Base-by-base conservation (phyloP, 2,888 invertebrate genomes). In the Andrena chrysosceles region DNA sequence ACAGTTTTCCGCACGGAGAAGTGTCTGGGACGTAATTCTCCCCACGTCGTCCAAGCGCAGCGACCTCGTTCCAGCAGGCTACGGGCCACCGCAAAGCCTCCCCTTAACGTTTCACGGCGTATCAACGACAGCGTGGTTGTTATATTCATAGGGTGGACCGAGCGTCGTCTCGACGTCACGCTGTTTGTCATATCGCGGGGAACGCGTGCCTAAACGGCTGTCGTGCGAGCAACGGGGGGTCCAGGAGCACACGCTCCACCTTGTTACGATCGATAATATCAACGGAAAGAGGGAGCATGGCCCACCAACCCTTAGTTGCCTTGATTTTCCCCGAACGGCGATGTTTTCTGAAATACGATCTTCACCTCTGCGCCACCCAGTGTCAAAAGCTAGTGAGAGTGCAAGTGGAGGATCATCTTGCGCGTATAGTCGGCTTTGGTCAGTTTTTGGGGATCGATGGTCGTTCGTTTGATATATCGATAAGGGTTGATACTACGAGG, bases 181-280 rank as follows among this genome's bases (percentile, higher is more conserved):
- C 88, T 88, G 85, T 85, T 89, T 89, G 87, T 85, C 83, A 87
- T 83, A 83, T 81, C 85, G 84, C 82, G 84, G 77, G 76, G 75
- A 84, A 80, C 88, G 77, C 76, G 81, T 80, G 74, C 79, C 76
- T 87, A 87, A 89, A 83, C 85, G 88, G 84, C 77, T 84, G 88
- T 87, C 85, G 88, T 29, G 68, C 72, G 8, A 52, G 20, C 52
- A 7, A 52, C 52, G 16, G 63, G 78, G 72, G 74, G 73, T 33
- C 76, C 60, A 77, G 69, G 31, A 81, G 71, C 81, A 35, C 76
- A 71, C 63, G 52, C 20, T 7, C 48, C 69, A 29, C 69, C 42
- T 42, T 16, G 20, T 56, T 20, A 42, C 59, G 87, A 89, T 87
- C 88, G 88, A 88, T 88, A 85, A 64, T 71, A 85, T 84, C 85